These are phyloP conservation scores for Geococcyx californianus DNA, from an alignment of 2,113 vertebrate species.

Conservation along the genomic window DNA sequence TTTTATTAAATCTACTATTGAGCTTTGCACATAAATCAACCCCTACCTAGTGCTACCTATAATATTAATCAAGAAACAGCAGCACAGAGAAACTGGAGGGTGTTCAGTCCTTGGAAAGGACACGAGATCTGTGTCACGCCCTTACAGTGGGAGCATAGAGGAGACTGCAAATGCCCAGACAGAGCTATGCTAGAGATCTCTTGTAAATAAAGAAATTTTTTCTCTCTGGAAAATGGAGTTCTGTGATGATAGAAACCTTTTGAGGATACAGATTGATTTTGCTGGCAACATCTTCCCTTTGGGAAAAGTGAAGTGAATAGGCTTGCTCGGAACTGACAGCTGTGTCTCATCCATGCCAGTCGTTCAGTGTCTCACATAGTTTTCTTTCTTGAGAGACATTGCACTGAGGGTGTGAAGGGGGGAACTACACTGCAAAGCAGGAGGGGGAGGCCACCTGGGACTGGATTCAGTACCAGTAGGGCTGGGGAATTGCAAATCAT, in stretches of 20 bases:
- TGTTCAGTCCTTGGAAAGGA: background rate
- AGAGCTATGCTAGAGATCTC: background rate
- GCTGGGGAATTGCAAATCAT: background rate
- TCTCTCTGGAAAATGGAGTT: background rate
- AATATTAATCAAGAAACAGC: background rate
- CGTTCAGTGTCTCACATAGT: background rate
- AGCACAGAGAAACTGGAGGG: background rate
- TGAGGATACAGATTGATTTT: background rate
- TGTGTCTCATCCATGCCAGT: accelerated
- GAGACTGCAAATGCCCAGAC: background rate
- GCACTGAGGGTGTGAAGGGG: accelerated
- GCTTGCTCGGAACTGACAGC: background rate
- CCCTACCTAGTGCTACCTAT: background rate
- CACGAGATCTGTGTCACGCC: background rate
- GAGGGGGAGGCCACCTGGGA: background rate
- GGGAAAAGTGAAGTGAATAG: background rate
- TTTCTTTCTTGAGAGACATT: background rate
- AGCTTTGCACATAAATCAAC: background rate
- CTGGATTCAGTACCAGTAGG: background rate
- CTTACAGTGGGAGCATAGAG: background rate
- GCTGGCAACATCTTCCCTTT: background rate
- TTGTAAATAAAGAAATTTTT: background rate
- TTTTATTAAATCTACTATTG: constrained; percentile 19
- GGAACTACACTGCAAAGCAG: background rate
- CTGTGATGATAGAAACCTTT: background rate